Conservation (phyloP, 2,888 invertebrate genomes). For the Pheosia gnoma region DNA sequence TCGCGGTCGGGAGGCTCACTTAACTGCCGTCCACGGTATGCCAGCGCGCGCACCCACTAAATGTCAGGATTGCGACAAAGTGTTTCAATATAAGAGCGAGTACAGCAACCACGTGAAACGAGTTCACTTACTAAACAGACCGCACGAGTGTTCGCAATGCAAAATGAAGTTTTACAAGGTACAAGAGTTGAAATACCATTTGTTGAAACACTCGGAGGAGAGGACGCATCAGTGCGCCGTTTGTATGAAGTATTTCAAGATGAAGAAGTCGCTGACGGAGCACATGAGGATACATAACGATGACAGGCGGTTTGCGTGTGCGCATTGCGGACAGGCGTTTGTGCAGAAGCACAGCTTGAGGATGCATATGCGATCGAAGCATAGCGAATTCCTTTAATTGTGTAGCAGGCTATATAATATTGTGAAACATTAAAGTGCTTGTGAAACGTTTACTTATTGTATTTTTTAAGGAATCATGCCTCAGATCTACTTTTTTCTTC, state of each 20-base stretch:
- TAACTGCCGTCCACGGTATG: background rate
- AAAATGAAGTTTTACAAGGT: constrained; percentile 22
- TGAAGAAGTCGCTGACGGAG: constrained; percentile 38
- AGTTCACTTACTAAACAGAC: constrained; percentile 26
- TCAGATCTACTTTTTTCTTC: too few relatives aligned
- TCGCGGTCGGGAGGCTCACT: background rate
- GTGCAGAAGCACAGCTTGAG: constrained; percentile 48
- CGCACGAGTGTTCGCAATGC: constrained; percentile 17
- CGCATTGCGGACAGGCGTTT: constrained; percentile 42
- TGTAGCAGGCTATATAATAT: background rate
- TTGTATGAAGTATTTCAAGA: constrained; percentile 53
- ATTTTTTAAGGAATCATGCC: background rate
- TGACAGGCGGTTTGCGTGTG: constrained; percentile 35
- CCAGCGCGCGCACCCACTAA: too few relatives aligned
- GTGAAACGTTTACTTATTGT: background rate
- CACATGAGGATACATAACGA: constrained; percentile 48
- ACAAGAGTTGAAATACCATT: constrained; percentile 58
- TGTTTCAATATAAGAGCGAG: constrained; percentile 47
- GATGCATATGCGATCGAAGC: constrained; percentile 31
- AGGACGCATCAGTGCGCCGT: constrained; percentile 57
- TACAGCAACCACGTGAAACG: constrained; percentile 22
- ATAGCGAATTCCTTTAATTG: background rate
- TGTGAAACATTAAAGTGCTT: background rate
- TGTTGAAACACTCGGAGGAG: constrained; percentile 59
- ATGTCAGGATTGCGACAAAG: constrained; percentile 55